phyloP scores from a whole-genome alignment of 2,888 invertebrate genomes.

The Leptura quadrifasciata region DNA sequence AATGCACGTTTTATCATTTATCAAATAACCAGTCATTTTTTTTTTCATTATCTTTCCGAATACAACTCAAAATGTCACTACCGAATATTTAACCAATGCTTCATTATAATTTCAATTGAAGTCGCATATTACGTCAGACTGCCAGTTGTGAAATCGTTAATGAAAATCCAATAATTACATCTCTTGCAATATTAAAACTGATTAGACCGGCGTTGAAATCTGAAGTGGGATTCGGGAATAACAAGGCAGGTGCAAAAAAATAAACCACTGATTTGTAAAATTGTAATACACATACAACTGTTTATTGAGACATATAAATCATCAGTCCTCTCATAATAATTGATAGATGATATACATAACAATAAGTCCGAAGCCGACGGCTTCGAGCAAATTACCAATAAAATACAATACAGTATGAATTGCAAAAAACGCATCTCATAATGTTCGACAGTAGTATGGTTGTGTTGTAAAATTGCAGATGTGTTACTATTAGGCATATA shows the following conservation, averaged over 20 bases:
- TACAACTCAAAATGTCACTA: too few species aligned
- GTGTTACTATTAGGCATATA: constrained; percentile 66
- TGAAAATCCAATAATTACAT: too few species aligned
- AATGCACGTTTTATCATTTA: too few species aligned
- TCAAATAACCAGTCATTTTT: too few species aligned
- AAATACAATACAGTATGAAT: constrained; percentile 59
- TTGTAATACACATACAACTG: constrained; percentile 80
- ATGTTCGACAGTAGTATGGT: constrained; percentile 55
- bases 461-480: constrained; percentile 60
- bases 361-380: constrained; percentile 62
- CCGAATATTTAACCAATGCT: too few species aligned
- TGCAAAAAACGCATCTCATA: constrained; percentile 51
- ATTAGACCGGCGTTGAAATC: not conserved
- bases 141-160: too few species aligned
- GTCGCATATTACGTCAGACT: too few species aligned
- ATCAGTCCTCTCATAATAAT: constrained; percentile 73
- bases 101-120: too few species aligned
- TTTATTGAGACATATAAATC: constrained; percentile 79
- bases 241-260: constrained; percentile 42
- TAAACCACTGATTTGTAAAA: constrained; percentile 66
- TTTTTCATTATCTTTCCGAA: too few species aligned
- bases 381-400: constrained; percentile 61
- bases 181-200: not conserved
- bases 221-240: constrained; percentile 10
- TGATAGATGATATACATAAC: constrained; percentile 69